Base-by-base conservation (phyloP, 2,797 vertebrate species). In the Merluccius polli region DNA sequence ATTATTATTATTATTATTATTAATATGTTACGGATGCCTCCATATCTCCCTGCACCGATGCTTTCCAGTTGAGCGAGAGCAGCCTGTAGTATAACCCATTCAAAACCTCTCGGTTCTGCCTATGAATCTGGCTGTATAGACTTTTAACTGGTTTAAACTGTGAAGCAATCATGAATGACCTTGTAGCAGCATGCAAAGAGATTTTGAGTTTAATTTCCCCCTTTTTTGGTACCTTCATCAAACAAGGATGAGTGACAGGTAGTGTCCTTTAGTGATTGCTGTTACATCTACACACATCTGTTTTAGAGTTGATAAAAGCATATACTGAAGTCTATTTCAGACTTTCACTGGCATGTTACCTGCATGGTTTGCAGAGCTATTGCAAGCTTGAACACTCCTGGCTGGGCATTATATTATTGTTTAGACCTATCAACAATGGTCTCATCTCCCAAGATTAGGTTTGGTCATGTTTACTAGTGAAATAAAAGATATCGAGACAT, bases 181-280 rank as follows among this genome's bases (percentile, higher is more conserved):
- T 32, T 69, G 67, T 69, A 69, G 67, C 67, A 69, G 31, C 67
- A 69, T 30, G 29, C 67, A 69, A 69, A 31, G 27, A 29, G 67
- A 16, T 52, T 52, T 52, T 52, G 16, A 52, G 59, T 65, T 27
- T 11, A 10, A 12, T 24, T 65, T 27, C 24, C 59, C 36, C 6
- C 24, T 27, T 65, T 27, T 27, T 65, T 7, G 52, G 52, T 59
- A 18, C 44, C 44, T 48, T 18, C 44, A 48, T 48, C 44, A 7
- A n/a, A 59, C 21, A 24, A 59, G 52, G 52, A 59, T 59, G 52
- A 59, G 52, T 59, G 52, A 59, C 52, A n/a, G 52, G 16, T n/a
- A 59, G 52, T 21, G 52, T 59, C 21, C 52, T n/a, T 59, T 59
- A 48, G 44, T 48, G 44, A 48, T 18, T 48, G 15, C 44, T 48